phyloP scores from a whole-genome alignment of 35 echinoderm and acorn worm species.

The Heliocidaris tuberculata region DNA sequence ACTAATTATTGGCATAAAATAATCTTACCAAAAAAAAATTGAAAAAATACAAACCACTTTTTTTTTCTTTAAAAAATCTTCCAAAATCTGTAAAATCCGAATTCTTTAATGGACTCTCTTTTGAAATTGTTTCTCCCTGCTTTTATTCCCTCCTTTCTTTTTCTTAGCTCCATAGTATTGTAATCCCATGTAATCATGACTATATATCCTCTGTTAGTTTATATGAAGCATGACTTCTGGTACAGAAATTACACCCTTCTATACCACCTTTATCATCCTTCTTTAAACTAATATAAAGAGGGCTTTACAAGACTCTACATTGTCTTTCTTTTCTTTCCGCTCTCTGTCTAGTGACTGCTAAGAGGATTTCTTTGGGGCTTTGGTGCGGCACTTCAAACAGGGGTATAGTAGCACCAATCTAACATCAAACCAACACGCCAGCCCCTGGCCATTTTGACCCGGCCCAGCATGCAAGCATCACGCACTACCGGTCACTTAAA shows the following conservation, averaged over 20 bases:
- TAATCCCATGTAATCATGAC: not conserved
- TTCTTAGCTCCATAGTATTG: not conserved
- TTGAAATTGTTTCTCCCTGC: not conserved
- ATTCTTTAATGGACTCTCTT: not conserved
- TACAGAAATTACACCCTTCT: not conserved
- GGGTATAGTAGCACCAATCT: not conserved
- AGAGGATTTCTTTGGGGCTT: slow-evolving; percentile 16
- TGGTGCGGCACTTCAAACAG: not conserved
- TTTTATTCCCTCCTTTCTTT: not conserved
- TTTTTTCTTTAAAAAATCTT: not conserved
- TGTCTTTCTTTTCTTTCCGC: not conserved
- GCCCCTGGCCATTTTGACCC: not conserved
- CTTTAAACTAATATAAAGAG: not conserved
- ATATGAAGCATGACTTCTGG: not conserved
- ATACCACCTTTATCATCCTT: slow-evolving; percentile 10
- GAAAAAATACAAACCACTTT: not conserved
- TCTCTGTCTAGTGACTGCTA: not conserved
- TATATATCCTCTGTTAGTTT: not conserved
- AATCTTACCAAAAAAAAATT: not conserved
- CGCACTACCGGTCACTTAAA: not conserved
- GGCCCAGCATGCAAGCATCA: not conserved
- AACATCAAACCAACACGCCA: not conserved
- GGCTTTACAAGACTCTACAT: not conserved
- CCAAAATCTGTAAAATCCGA: not conserved
- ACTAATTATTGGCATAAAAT: not conserved